phyloP scores from a whole-genome alignment of 2,113 vertebrate genomes.

The Synodontis membranacea region DNA sequence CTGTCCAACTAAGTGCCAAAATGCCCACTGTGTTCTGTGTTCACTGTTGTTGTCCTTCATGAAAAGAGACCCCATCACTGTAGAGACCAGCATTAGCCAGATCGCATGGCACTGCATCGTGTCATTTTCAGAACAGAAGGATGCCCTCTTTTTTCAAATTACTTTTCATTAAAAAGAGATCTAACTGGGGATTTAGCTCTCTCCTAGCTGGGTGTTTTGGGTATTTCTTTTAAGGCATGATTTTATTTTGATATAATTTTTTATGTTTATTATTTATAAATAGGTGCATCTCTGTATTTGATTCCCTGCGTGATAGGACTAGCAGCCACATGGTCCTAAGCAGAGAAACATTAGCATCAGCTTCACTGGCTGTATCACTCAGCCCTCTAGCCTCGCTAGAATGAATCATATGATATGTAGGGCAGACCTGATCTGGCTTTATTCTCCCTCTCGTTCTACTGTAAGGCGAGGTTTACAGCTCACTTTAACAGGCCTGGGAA shows the following conservation, averaged over 20 bases:
- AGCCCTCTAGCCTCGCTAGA: background rate
- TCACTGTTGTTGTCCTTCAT: slow-evolving; percentile 43
- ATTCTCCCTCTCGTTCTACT: background rate
- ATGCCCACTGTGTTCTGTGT: slow-evolving; percentile 7
- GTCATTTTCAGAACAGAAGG: slow-evolving; percentile 13
- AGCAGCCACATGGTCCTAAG: background rate
- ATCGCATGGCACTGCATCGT: background rate
- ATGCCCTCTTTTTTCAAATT: slow-evolving; percentile 12
- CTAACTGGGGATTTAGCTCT: background rate
- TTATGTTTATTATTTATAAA: background rate
- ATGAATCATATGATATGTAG: background rate
- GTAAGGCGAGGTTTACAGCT: background rate
- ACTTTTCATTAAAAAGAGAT: slow-evolving; percentile 4
- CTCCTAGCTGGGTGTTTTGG: background rate
- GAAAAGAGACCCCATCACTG: slow-evolving; percentile 7
- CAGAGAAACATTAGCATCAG: slow-evolving; percentile 1
- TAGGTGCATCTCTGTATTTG: background rate
- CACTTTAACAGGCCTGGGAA: background rate
- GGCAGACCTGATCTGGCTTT: background rate
- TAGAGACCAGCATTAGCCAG: slow-evolving; percentile 10
- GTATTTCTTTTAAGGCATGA: background rate
- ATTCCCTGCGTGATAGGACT: background rate
- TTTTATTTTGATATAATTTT: background rate
- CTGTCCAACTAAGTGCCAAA: slow-evolving; percentile 39
- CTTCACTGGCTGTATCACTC: background rate